Percentiles rank a stretch among this genome's conserved stretches.
Conservation (phyloP, 1,140 invertebrate genomes). For the Chlorops oryzae region DNA sequence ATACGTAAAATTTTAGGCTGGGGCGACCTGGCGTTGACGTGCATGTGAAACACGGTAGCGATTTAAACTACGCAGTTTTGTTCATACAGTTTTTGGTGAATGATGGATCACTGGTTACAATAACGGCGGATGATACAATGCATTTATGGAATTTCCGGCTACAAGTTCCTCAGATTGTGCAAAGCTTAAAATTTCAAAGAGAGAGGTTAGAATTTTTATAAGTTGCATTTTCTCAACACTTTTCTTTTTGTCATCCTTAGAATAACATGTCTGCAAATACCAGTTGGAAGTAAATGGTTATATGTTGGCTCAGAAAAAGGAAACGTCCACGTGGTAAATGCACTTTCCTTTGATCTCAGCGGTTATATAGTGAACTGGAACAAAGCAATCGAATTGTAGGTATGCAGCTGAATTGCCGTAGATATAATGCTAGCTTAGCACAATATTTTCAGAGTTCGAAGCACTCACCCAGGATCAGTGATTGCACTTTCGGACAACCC, state of each 20-base stretch:
- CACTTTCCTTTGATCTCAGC: constrained; percentile 91
- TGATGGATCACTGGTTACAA: constrained; percentile 91
- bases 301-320: constrained; percentile 97
- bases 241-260: constrained; percentile 53
- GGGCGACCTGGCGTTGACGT: constrained; percentile 92
- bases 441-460: constrained; percentile 83
- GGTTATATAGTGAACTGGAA: constrained; percentile 99
- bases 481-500: constrained; percentile 95
- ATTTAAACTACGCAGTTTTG: constrained; percentile 66
- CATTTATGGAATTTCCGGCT: constrained; percentile 97
- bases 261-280: constrained; percentile 87
- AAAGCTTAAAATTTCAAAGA: constrained; percentile 93
- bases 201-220: constrained; percentile 75
- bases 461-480: constrained; percentile 90
- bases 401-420: constrained; percentile 37
- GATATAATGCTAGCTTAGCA: background rate
- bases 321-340: constrained; percentile 95
- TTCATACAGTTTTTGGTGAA: constrained; percentile 93
- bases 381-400: constrained; percentile 99
- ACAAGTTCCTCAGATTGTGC: constrained; percentile 89
- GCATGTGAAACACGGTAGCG: constrained; percentile 78
- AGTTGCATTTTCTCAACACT: background rate
- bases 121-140: constrained; percentile 88
- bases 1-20: constrained; percentile 57
- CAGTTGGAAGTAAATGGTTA: constrained; percentile 96